phyloP scores from a whole-genome alignment of 1,140 invertebrate species.

The Euborellia annulipes region DNA sequence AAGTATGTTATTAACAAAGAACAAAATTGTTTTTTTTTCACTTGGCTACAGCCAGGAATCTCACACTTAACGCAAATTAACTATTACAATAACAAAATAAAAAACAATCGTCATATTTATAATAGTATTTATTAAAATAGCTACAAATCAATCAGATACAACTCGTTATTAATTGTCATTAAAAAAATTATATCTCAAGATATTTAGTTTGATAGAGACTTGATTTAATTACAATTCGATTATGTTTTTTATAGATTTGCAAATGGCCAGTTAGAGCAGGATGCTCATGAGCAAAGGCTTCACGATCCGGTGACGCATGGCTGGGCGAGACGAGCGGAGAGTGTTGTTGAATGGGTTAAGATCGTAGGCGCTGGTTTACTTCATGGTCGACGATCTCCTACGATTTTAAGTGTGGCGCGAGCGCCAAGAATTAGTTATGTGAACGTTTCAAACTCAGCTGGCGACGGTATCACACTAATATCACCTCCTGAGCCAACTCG shows the following conservation, averaged over 20 bases:
- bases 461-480: conserved; percentile 83
- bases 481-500: conserved; percentile 59
- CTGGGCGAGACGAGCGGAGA: conserved; percentile 46
- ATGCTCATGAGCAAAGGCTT: conserved; percentile 61
- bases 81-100: too few relatives aligned
- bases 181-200: too few relatives aligned
- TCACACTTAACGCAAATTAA: too few relatives aligned
- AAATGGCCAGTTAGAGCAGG: conserved; percentile 74
- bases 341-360: conserved; percentile 64
- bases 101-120: too few relatives aligned
- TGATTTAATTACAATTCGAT: conserved; percentile 1
- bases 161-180: too few relatives aligned
- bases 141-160: too few relatives aligned
- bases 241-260: conserved; percentile 47
- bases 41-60: too few relatives aligned
- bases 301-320: conserved; percentile 65
- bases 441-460: conserved; percentile 67
- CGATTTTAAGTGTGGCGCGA: conserved; percentile 74
- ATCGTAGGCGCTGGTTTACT: conserved; percentile 90
- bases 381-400: conserved; percentile 87
- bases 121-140: too few relatives aligned
- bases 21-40: too few relatives aligned
- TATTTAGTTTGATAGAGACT: neutral
- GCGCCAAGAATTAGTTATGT: conserved; percentile 70
- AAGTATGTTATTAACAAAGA: too few relatives aligned